A percentile compares a stretch with the other conserved stretches of the same genome.
Conservation (phyloP, 2,888 invertebrate genomes). For the Hypolimnas misippus region DNA sequence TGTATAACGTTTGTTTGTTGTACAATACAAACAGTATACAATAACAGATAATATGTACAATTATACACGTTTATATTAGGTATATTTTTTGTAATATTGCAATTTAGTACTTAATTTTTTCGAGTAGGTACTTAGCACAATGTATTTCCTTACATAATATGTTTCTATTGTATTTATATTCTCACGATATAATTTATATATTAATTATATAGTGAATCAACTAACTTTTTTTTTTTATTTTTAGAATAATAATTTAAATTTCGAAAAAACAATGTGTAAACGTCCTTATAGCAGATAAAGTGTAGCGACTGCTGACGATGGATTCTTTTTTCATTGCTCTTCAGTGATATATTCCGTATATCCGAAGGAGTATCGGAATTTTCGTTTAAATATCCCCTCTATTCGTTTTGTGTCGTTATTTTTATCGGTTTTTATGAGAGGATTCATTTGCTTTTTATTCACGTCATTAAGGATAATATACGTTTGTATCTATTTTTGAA, state of each 20-base stretch:
- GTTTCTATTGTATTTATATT: too few species aligned
- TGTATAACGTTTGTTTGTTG: too few species aligned
- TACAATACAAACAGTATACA: too few species aligned
- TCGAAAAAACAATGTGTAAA: slow-evolving; percentile 20
- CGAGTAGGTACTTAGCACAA: too few species aligned
- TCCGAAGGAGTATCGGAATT: slow-evolving; percentile 47
- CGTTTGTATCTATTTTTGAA: neutral
- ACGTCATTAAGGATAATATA: neutral
- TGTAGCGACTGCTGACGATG: slow-evolving; percentile 53
- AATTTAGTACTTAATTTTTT: too few species aligned
- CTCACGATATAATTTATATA: too few species aligned
- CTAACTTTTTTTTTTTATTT: too few species aligned
- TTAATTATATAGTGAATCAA: neutral
- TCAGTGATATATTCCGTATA: slow-evolving; percentile 61
- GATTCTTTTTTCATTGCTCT: slow-evolving; percentile 66
- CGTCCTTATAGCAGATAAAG: slow-evolving; percentile 59
- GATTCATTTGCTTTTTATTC: slow-evolving; percentile 31
- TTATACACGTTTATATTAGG: too few species aligned
- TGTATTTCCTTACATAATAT: too few species aligned
- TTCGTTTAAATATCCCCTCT: slow-evolving; percentile 41
- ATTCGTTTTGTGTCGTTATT: slow-evolving; percentile 43
- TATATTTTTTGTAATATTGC: too few species aligned
- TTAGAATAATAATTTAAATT: too few species aligned
- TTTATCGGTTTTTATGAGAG: slow-evolving; percentile 33
- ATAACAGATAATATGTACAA: too few species aligned